phyloP scores from a whole-genome alignment of 2,113 vertebrate species.

The Megaceryle torquata region DNA sequence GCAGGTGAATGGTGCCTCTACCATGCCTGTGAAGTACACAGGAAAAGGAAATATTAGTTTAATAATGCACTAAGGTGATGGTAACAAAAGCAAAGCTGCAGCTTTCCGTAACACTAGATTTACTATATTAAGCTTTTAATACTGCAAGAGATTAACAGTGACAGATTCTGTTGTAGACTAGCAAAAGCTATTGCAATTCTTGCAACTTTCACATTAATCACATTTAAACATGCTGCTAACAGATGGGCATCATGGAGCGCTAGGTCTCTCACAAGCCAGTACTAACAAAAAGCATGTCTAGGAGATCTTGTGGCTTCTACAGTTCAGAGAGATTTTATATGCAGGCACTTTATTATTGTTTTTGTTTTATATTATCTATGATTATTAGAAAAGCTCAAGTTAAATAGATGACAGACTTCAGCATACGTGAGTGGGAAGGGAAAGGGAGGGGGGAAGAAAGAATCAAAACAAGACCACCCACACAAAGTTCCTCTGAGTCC shows the following conservation, averaged over 20 bases:
- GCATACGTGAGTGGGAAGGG: not conserved
- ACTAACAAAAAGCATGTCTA: conserved; percentile 37
- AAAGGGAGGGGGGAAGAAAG: not conserved
- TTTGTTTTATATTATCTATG: not conserved
- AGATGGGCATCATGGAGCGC: conserved; percentile 26
- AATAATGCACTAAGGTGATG: conserved; percentile 34
- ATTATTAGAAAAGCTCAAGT: conserved; percentile 38
- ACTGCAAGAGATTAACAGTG: conserved; percentile 63
- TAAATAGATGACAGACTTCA: conserved; percentile 37
- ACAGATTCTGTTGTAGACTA: conserved; percentile 56
- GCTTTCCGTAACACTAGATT: conserved; percentile 47
- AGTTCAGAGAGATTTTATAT: conserved; percentile 7
- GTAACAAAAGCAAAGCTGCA: conserved; percentile 36
- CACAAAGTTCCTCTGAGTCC: conserved; percentile 13
- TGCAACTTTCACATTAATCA: conserved; percentile 60
- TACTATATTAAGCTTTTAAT: conserved; percentile 68
- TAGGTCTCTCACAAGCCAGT: conserved; percentile 29
- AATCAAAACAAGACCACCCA: conserved; percentile 48
- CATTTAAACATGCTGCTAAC: conserved; percentile 56
- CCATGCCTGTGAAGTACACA: not conserved
- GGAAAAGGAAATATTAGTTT: not conserved
- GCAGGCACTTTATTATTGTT: conserved; percentile 20
- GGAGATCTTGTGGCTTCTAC: conserved; percentile 6
- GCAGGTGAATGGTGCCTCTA: not conserved
- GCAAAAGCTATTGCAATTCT: conserved; percentile 44